Base-by-base conservation (phyloP, 2,888 invertebrate genomes). In the Abrostola triplasia region DNA sequence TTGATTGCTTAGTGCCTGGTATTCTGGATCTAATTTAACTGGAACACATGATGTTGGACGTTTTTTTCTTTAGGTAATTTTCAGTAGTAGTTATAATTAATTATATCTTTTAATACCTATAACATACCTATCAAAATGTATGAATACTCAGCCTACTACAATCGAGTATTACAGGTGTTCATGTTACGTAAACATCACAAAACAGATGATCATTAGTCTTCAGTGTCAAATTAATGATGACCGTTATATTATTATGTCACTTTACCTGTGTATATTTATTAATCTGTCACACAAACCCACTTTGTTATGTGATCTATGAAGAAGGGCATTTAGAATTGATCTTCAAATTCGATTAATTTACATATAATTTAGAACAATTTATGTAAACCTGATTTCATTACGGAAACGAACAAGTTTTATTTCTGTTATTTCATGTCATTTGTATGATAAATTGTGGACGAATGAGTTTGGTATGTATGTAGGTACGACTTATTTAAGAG, bases 261-360 rank as follows among this genome's bases (percentile, higher is more conserved):
- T 40, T 63, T 53, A 51, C 41, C 62, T 59, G 12, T 50, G 38
- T 41, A 40, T 53, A 47, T 24, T 24, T 38, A 65, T 70, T 50
- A 54, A 59, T 64, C 62, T 50, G 7, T 54, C 11, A 48, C 36
- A 57, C 8, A 40, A 59, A 59, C 38, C 35, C 38, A 6, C 24
- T 68, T 49, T 57, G 37, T 56, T 7, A 13, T 55, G 48, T 58
- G 50, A 72, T 65, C 60, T 66, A 53, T 61, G 41, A 64, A 73
- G 71, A 69, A 73, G 67, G 61, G 62, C 48, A 72, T 64, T 73
- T 67, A 64, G 62, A 70, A 70, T 75, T 75, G 69, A 77, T 73
- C 64, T 74, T 76, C 63, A 60, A 63, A 64, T 56, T 55, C 42
- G 13, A 48, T 55, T 36, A 47, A 66, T 74, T 70, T 60, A 51